A percentile compares a stretch with the other conserved stretches of the same genome.
Conservation (phyloP, 2,113 vertebrate species). For the Apteryx owenii region DNA sequence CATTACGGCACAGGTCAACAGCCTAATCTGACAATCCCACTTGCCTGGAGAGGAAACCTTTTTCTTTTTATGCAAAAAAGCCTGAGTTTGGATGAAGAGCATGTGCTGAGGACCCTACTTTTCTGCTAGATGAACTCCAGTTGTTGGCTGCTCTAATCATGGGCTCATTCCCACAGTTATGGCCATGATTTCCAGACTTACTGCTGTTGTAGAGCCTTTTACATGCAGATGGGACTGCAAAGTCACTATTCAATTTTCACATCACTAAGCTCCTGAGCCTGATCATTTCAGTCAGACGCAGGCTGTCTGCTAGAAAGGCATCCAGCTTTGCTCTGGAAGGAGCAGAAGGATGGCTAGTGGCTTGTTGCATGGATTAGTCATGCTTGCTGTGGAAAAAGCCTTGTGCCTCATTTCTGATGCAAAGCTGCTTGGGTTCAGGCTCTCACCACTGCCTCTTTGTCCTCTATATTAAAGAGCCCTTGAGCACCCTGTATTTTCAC, state of each 20-base stretch:
- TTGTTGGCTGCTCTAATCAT: not conserved
- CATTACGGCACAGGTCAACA: not conserved
- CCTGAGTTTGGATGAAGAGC: not conserved
- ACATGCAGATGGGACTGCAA: rapidly evolving
- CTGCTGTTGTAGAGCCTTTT: not conserved
- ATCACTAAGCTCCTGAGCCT: not conserved
- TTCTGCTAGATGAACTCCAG: not conserved
- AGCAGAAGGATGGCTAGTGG: not conserved
- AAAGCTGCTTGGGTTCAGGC: not conserved
- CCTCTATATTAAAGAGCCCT: not conserved
- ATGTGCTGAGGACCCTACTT: not conserved
- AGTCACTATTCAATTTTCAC: not conserved
- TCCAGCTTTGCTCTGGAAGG: not conserved
- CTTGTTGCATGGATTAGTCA: not conserved
- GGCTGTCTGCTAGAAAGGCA: not conserved
- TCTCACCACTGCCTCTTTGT: not conserved
- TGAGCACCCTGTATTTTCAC: not conserved
- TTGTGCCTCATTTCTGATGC: not conserved
- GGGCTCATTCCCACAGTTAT: not conserved
- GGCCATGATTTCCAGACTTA: not conserved
- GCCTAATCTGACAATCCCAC: no score
- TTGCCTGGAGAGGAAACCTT: not conserved
- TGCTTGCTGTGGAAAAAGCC: not conserved
- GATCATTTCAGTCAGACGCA: not conserved
- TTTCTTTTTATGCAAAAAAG: not conserved